These are phyloP conservation scores for Eremobia ochroleuca DNA, from an alignment of 2,888 invertebrate species.

Conservation along the genomic window DNA sequence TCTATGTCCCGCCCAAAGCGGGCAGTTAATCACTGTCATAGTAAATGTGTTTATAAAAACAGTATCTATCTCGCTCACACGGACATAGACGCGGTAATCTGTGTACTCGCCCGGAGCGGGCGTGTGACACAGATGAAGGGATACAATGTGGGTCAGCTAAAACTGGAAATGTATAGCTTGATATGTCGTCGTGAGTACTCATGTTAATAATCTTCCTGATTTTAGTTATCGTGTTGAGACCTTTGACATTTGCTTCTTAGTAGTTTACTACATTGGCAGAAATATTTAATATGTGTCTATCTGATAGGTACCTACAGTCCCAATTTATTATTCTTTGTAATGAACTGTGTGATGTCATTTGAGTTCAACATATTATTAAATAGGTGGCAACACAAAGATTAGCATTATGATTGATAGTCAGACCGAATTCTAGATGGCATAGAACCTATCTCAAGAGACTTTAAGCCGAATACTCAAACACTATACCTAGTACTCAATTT, in stretches of 20 bases:
- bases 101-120: too few relatives aligned
- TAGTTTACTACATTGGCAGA: conserved; percentile 15
- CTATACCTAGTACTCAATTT: neutral
- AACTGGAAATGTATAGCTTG: neutral
- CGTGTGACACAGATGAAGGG: too few relatives aligned
- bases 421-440: neutral
- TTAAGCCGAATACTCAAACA: neutral
- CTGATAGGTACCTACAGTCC: neutral
- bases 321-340: conserved; percentile 28
- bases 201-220: conserved; percentile 40
- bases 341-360: conserved; percentile 12
- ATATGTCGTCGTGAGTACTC: neutral
- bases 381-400: conserved; percentile 5
- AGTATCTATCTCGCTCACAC: too few relatives aligned
- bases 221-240: conserved; percentile 40
- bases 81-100: too few relatives aligned
- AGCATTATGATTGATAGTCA: neutral
- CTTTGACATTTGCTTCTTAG: conserved; percentile 50
- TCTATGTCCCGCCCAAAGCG: too few relatives aligned
- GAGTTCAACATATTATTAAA: neutral
- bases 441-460: neutral
- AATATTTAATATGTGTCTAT: conserved; percentile 18
- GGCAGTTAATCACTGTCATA: too few relatives aligned
- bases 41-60: too few relatives aligned
- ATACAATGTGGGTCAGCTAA: neutral